Percentiles rank a stretch among this genome's conserved stretches.
Conservation (phyloP, 2,888 invertebrate species). For the Nephrotoma appendiculata region DNA sequence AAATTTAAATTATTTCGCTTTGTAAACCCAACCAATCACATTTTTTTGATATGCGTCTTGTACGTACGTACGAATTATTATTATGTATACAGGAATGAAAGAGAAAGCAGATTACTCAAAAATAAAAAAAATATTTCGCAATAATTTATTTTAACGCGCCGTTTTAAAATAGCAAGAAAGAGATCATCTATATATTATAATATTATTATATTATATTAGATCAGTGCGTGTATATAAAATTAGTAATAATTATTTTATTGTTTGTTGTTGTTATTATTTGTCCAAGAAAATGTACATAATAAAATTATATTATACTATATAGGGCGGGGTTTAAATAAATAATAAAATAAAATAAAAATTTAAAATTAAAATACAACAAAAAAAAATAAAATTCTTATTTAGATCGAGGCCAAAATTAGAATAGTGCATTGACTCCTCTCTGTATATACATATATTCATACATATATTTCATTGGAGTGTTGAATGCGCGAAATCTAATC, state of each 20-base stretch:
- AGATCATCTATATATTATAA: not conserved
- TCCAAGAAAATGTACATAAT: not conserved
- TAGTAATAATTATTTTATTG: not conserved
- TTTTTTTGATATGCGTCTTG: not conserved
- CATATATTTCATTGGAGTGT: not conserved
- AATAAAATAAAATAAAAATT: not conserved
- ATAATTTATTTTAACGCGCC: not conserved
- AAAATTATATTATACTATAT: not conserved
- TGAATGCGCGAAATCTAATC: not conserved
- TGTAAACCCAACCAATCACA: not conserved
- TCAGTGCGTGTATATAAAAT: not conserved
- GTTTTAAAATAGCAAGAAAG: not conserved
- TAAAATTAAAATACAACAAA: conserved; percentile 7
- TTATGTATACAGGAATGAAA: not conserved
- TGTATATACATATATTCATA: not conserved
- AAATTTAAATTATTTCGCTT: not conserved
- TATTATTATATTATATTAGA: not conserved
- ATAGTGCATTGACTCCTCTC: not conserved
- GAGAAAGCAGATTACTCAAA: not conserved
- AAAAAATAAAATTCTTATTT: conserved; percentile 18
- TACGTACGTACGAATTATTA: not conserved
- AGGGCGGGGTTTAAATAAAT: not conserved
- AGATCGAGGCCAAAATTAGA: conserved; percentile 26
- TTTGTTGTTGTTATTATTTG: not conserved
- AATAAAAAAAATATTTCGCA: not conserved